These are phyloP conservation scores for Sebastes nivosus DNA, from an alignment of 2,797 vertebrate genomes.

Conservation along the genomic window DNA sequence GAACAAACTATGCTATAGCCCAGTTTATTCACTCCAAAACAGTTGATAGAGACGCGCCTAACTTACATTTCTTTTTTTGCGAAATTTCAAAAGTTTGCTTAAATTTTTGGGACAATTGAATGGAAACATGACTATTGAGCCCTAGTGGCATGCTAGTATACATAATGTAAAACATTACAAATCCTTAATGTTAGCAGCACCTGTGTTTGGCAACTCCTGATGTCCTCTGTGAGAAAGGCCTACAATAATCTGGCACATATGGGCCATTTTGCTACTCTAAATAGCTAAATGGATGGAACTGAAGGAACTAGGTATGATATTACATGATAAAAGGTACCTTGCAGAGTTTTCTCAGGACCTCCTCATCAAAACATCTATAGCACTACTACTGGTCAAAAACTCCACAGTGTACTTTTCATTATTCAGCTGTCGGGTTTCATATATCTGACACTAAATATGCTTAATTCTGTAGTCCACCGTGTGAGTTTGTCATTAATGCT, in stretches of 20 bases:
- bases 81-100: too few relatives aligned
- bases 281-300: not conserved
- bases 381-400: not conserved
- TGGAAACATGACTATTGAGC: too few relatives aligned
- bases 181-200: too few relatives aligned
- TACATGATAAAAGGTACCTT: not conserved
- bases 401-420: not conserved
- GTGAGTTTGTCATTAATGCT: constrained; percentile 2
- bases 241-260: not conserved
- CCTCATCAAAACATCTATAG: not conserved
- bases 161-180: too few relatives aligned
- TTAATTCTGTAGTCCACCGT: not conserved
- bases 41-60: too few relatives aligned
- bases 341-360: not conserved
- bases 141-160: not conserved
- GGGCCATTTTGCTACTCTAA: not conserved
- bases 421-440: not conserved
- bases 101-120: too few relatives aligned
- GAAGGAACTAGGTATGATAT: not conserved
- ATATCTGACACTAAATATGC: not conserved
- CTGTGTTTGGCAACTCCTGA: not conserved
- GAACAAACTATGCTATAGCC: too few relatives aligned
- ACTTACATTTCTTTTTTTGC: too few relatives aligned
- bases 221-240: not conserved
- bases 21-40: too few relatives aligned